phyloP scores from a whole-genome alignment of 2,797 vertebrate species.

The Sebastes oblongus region DNA sequence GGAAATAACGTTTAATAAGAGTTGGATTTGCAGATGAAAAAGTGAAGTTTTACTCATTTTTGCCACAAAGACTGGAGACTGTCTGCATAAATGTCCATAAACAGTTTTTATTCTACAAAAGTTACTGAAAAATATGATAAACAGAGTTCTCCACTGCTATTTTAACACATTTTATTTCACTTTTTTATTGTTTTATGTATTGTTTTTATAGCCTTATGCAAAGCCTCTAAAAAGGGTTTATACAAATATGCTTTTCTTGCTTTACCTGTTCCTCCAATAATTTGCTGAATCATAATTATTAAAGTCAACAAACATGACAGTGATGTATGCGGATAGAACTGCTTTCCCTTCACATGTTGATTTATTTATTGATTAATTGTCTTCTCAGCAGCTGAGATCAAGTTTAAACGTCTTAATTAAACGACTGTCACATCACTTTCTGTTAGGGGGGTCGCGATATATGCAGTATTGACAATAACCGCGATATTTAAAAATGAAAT shows the following conservation, averaged over 20 bases:
- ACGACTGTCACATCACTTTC: not conserved
- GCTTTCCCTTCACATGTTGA: not conserved
- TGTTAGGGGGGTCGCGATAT: too few relatives aligned
- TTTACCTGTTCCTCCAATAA: not conserved
- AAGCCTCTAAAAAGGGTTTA: not conserved
- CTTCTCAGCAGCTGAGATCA: not conserved
- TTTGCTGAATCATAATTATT: not conserved
- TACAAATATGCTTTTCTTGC: not conserved
- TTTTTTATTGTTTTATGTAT: too few relatives aligned
- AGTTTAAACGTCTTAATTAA: not conserved
- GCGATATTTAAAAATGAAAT: too few relatives aligned
- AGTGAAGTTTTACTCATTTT: not conserved
- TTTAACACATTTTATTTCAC: not conserved
- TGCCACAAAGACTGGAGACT: not conserved
- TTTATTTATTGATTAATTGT: not conserved
- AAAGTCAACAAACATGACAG: not conserved
- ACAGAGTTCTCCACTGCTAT: not conserved
- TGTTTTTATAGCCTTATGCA: too few relatives aligned
- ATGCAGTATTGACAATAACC: too few relatives aligned
- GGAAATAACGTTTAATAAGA: not conserved
- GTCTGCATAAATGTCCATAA: not conserved
- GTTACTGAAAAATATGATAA: not conserved
- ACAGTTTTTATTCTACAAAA: too few relatives aligned
- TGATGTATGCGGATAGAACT: not conserved
- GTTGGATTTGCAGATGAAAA: not conserved